Evolutionary conservation across 92 coral and sea anemone species (phyloP).

Genomic region (Desmophyllum pertusum): DNA sequence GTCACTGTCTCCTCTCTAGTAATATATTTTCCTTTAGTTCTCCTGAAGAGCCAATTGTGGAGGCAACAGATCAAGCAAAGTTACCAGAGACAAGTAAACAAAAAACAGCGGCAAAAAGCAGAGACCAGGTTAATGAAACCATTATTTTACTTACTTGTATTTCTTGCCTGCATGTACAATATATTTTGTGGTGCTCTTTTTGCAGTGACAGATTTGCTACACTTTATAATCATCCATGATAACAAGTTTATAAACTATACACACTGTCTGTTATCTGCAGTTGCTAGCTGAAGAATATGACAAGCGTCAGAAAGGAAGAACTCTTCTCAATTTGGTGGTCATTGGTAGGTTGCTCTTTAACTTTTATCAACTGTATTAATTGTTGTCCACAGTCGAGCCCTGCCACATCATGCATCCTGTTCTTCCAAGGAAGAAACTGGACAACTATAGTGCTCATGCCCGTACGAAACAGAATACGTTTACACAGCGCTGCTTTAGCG

Average conservation of each 20-base stretch:
- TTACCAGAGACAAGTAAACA: conserved; percentile 47
- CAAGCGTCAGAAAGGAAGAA: conserved; percentile 78
- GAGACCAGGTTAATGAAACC: conserved; percentile 51
- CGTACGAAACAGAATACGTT: no score
- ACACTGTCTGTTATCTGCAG: neutral
- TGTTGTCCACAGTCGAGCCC: no score
- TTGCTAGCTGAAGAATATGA: conserved; percentile 54
- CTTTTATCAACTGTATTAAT: neutral
- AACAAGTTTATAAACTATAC: neutral
- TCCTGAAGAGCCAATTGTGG: conserved; percentile 54
- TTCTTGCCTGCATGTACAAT: neutral
- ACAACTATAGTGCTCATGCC: no score
- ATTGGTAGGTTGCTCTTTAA: conserved; percentile 70
- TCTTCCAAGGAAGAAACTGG: no score
- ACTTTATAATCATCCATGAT: neutral
- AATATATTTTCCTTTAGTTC: conserved; percentile 44
- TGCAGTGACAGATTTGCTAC: neutral
- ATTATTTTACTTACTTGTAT: neutral
- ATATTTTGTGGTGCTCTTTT: neutral
- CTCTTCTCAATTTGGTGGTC: conserved; percentile 89
- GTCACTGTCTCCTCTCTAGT: neutral
- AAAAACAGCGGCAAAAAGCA: conserved; percentile 52
- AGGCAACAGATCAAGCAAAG: conserved; percentile 49
- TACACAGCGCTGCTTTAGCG: no score
- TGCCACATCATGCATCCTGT: no score